Conservation (phyloP, 2,888 invertebrate species). For the Mimachlamys varia region DNA sequence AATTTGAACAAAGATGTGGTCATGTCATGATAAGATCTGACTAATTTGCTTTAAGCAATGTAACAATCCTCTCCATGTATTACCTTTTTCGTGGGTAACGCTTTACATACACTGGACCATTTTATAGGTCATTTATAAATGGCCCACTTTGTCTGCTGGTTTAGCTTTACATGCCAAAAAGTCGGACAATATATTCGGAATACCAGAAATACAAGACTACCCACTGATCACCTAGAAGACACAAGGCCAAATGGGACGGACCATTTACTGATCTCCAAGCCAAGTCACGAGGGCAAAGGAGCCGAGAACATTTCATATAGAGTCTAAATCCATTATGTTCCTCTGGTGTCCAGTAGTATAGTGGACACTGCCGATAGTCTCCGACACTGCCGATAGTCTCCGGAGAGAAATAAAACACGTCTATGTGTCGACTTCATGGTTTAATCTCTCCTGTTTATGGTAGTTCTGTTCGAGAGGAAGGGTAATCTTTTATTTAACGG, state of each 20-base stretch:
- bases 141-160: not conserved
- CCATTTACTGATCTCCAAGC: not conserved
- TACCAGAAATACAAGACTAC: not conserved
- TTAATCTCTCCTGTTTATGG: conserved; percentile 12
- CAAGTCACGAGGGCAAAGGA: not conserved
- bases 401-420: not conserved
- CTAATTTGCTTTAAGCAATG: too few species aligned
- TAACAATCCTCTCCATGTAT: too few species aligned
- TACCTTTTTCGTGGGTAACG: too few species aligned
- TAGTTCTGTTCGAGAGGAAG: not conserved
- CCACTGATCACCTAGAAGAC: not conserved
- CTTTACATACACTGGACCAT: not conserved
- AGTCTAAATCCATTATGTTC: not conserved
- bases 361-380: not conserved
- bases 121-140: not conserved
- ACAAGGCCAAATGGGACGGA: not conserved
- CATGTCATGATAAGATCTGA: too few species aligned
- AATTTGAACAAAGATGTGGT: too few species aligned
- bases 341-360: not conserved
- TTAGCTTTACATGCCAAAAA: not conserved
- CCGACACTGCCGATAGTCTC: not conserved
- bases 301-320: not conserved
- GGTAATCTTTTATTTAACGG: conserved; percentile 7
- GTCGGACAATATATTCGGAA: not conserved
- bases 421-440: not conserved